Evolutionary conservation across 30 jellyfish, hydroid and myxozoan genomes (phyloP).

Genomic region (Hydractinia echinata): DNA sequence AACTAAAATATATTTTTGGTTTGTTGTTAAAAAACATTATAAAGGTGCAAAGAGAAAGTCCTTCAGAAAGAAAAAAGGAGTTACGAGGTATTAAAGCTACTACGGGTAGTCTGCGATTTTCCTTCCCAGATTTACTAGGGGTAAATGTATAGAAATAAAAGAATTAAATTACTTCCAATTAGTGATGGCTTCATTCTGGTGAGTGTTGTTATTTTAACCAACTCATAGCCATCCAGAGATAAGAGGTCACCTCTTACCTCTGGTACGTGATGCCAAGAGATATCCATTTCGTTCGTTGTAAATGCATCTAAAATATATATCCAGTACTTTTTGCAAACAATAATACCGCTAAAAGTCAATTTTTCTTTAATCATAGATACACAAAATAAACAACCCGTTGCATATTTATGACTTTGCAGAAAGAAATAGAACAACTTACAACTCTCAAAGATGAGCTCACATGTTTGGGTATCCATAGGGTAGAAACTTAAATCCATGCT

Average conservation of each 20-base stretch:
- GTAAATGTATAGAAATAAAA: too few relatives aligned
- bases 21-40: too few relatives aligned
- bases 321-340: neutral
- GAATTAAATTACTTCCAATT: neutral
- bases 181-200: neutral
- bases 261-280: neutral
- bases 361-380: neutral
- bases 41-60: too few relatives aligned
- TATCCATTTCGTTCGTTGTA: neutral
- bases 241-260: neutral
- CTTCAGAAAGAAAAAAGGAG: too few relatives aligned
- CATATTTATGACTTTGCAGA: neutral
- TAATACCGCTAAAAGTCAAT: neutral
- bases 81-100: too few relatives aligned
- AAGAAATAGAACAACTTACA: neutral
- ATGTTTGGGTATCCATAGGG: slow-evolving; percentile 2
- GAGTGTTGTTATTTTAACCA: neutral
- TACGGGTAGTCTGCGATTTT: neutral
- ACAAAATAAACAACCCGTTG: neutral
- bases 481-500: neutral
- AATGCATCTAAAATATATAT: neutral
- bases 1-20: too few relatives aligned
- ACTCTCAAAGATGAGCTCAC: neutral
- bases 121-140: neutral
- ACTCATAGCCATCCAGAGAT: neutral